Conservation (phyloP, 2,797 vertebrate genomes). For the Hemitrygon akajei region DNA sequence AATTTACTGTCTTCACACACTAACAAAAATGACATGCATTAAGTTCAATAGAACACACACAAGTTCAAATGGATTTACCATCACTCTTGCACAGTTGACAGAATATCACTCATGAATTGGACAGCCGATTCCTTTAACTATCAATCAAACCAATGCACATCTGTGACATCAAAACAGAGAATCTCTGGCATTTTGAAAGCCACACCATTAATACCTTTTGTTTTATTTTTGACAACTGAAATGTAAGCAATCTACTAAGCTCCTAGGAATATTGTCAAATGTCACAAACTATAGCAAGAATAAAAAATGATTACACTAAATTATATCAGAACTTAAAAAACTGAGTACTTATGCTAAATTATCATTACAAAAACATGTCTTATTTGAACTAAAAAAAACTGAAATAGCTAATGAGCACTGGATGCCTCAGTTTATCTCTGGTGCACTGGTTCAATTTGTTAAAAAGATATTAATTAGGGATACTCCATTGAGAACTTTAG, state of each 20-base stretch:
- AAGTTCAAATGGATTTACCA: not conserved
- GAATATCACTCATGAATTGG: not conserved
- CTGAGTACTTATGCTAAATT: not conserved
- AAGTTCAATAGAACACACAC: not conserved
- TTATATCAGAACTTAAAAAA: not conserved
- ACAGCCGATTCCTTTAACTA: not conserved
- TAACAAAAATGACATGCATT: not conserved
- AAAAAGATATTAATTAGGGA: not conserved
- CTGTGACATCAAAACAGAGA: constrained; percentile 17
- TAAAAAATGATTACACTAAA: not conserved
- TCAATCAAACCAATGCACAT: constrained; percentile 18
- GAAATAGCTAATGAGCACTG: not conserved
- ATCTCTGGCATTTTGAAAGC: constrained; percentile 25
- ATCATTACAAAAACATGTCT: not conserved
- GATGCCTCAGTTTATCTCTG: not conserved
- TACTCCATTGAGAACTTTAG: not conserved
- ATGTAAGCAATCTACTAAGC: not conserved
- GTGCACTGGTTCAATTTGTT: not conserved
- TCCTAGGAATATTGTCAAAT: not conserved
- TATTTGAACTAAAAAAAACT: not conserved
- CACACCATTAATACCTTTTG: not conserved
- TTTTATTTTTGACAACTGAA: not conserved
- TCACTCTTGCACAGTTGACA: not conserved
- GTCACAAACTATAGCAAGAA: not conserved
- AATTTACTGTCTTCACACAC: not conserved